phyloP scores from a whole-genome alignment of 2,888 invertebrate species.

The Callosobruchus maculatus region DNA sequence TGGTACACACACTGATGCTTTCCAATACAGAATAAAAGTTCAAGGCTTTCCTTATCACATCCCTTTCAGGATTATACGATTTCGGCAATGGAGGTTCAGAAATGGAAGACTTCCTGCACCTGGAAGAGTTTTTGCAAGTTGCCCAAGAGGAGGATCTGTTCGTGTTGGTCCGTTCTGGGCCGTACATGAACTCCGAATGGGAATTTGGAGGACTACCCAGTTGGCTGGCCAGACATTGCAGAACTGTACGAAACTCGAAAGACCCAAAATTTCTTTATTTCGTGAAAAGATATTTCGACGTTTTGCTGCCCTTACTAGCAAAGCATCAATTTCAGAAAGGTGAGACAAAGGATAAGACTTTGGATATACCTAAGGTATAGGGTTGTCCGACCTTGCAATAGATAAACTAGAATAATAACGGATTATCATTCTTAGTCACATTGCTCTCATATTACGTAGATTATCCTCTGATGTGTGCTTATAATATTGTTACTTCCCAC shows the following conservation, averaged over 20 bases:
- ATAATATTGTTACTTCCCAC: too few species aligned
- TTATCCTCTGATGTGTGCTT: too few species aligned
- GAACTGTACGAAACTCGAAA: slow-evolving; percentile 6
- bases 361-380: too few species aligned
- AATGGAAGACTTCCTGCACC: slow-evolving; percentile 51
- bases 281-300: slow-evolving; percentile 52
- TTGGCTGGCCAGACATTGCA: slow-evolving; percentile 27
- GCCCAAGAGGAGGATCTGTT: slow-evolving; percentile 75
- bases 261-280: slow-evolving; percentile 26
- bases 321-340: slow-evolving; percentile 65
- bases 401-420: too few species aligned
- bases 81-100: slow-evolving; percentile 58
- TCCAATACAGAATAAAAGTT: too few species aligned
- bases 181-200: slow-evolving; percentile 89
- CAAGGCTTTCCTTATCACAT: too few species aligned
- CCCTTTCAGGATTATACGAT: slow-evolving; percentile 1
- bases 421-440: too few species aligned
- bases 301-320: slow-evolving; percentile 50
- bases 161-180: slow-evolving; percentile 81
- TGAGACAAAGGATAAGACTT: background rate
- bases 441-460: too few species aligned
- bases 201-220: slow-evolving; percentile 55
- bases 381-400: too few species aligned
- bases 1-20: too few species aligned
- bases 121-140: slow-evolving; percentile 62